Evolutionary conservation across 1,140 invertebrate species (phyloP).

Genomic region (Rhagoletis pomonella): DNA sequence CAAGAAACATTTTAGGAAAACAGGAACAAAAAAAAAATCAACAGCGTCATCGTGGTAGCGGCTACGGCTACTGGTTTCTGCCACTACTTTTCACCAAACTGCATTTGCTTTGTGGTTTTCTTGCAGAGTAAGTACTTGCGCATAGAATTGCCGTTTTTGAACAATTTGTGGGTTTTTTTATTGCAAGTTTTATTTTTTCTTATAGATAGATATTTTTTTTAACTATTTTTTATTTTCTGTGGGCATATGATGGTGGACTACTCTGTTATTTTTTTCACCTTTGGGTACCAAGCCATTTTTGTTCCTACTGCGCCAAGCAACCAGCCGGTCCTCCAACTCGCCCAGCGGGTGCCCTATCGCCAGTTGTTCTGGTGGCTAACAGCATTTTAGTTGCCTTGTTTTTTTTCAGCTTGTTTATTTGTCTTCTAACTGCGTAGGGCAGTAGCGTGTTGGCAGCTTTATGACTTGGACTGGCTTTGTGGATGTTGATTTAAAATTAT

Average conservation of each 20-base stretch:
- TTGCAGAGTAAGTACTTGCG: background rate
- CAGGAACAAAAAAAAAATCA: slow-evolving; percentile 12
- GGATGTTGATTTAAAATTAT: slow-evolving; percentile 42
- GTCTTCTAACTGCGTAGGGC: slow-evolving; percentile 38
- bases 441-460: slow-evolving; percentile 41
- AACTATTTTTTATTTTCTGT: background rate
- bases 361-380: slow-evolving; percentile 9
- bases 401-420: background rate
- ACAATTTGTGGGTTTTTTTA: slow-evolving; percentile 1
- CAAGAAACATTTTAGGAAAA: background rate
- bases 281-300: background rate
- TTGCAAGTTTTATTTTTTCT: background rate
- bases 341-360: slow-evolving; percentile 18
- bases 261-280: background rate
- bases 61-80: slow-evolving; percentile 22
- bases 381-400: background rate
- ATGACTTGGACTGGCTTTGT: slow-evolving; percentile 20
- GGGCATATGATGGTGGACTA: background rate
- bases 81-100: slow-evolving; percentile 32
- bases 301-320: background rate
- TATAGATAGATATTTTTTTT: background rate
- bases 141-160: background rate
- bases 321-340: background rate
- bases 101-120: slow-evolving; percentile 7
- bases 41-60: background rate